Evolutionary conservation across 53 echinoderm and acorn worm genomes (phyloP), one percentile per base, ranked within the genome.

Genomic region (Paracentrotus lividus): DNA sequence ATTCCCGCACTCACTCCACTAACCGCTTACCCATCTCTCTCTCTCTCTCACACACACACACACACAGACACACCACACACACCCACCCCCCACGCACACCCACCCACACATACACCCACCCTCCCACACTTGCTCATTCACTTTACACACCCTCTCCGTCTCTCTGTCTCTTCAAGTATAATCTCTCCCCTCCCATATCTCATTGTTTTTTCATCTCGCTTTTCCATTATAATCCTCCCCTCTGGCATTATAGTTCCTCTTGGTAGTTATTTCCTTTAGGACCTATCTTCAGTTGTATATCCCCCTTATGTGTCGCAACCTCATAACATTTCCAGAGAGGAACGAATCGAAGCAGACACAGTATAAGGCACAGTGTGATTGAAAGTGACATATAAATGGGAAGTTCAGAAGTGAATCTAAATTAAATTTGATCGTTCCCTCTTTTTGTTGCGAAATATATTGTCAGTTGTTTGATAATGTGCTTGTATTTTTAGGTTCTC

Each of bases 251-350:
- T 8, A 0, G 72, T 72, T 40, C 40, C 72, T 72, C 18, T 18
- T 18, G 72, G 18, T 40, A 18, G 40, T 72, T 72, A 72, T 72
- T 40, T 40, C 72, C 72, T 36, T 36, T 18, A 38, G 20, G 36
- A 15, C 40, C 40, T 72, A 36, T 72, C 36, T 20, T 40, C 36
- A 72, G 18, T 40, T 21, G 40, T 2, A 72, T 40, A 72, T 72
- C 72, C 21, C 67, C 15, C 72, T 20, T 72, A 36, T 72, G 0
- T 40, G 36, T 36, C 72, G 6, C 72, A 7, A 72, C 20, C 72
- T 81, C 81, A 81, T 81, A 81, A 81, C 47, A 81, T 44, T 81
- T 81, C 81, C 7, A 47, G 81, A 81, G 3, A 45, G 44, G 27
- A 47, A 45, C 7, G 33, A 26, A 81, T 81, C 24, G 81, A 81